Percentiles rank a stretch among this genome's conserved stretches.
These are phyloP conservation scores for Nephrotoma appendiculata DNA, from an alignment of 2,888 invertebrate genomes.

Conservation along the genomic window DNA sequence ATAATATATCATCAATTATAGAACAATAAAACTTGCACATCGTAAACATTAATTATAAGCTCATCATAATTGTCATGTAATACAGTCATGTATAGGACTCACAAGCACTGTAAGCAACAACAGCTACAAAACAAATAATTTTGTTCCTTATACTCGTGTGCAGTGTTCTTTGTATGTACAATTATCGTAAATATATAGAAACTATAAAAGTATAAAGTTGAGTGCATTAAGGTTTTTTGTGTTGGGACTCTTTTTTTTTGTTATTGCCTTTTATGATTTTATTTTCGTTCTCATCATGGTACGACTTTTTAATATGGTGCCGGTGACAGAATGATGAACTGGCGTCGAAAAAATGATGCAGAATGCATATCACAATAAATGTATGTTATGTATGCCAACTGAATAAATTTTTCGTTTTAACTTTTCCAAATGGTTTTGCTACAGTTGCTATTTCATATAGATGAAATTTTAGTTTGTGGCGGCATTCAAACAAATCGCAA, in stretches of 20 bases:
- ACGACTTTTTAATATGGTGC: neutral
- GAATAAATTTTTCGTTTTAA: neutral
- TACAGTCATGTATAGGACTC: neutral
- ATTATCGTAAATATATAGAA: neutral
- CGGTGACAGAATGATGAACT: neutral
- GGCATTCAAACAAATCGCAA: no score
- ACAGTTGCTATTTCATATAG: no score
- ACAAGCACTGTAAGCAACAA: neutral
- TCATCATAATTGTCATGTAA: neutral
- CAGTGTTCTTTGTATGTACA: neutral
- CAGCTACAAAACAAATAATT: neutral
- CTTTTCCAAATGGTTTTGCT: no score
- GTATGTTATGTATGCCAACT: neutral
- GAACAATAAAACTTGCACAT: conserved; percentile 3
- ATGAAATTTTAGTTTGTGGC: no score
- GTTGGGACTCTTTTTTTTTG: neutral
- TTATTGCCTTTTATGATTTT: neutral
- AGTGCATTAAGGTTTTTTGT: neutral
- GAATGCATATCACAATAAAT: neutral
- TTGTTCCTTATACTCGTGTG: neutral
- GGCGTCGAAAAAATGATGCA: neutral
- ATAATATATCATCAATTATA: conserved; percentile 5
- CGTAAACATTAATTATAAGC: neutral
- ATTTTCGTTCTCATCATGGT: neutral
- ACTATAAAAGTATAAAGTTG: neutral